Evolutionary conservation across 1,140 invertebrate species (phyloP).

Genomic region (Drosophila bipectinata): DNA sequence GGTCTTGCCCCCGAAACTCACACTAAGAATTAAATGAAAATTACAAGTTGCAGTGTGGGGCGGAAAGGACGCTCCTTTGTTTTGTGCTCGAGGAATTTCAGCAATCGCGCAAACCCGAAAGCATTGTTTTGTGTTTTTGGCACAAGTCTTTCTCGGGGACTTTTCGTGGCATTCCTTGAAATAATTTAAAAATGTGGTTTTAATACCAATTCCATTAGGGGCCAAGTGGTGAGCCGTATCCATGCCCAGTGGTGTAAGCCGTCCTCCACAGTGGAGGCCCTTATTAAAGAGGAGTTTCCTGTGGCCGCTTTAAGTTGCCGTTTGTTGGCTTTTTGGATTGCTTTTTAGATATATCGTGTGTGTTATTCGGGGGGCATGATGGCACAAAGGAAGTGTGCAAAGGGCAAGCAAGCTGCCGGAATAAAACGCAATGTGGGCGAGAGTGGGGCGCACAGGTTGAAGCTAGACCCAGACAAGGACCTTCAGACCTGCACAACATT

Average conservation of each 20-base stretch:
- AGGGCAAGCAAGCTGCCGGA: constrained; percentile 33
- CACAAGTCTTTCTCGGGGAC: constrained; percentile 10
- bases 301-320: constrained; percentile 25
- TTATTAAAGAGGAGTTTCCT: constrained; percentile 33
- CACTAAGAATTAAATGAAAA: constrained; percentile 77
- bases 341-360: constrained; percentile 21
- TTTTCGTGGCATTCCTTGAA: background rate
- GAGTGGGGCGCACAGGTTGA: constrained; percentile 24
- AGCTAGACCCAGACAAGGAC: constrained; percentile 41
- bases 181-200: constrained; percentile 35
- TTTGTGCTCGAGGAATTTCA: constrained; percentile 18
- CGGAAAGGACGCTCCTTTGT: constrained; percentile 30
- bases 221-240: constrained; percentile 18
- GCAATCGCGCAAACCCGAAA: constrained; percentile 15
- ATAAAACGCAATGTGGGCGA: constrained; percentile 32
- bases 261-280: background rate
- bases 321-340: constrained; percentile 43
- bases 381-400: constrained; percentile 40
- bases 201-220: constrained; percentile 33
- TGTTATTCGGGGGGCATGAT: background rate
- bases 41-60: constrained; percentile 65
- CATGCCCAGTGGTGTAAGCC: background rate
- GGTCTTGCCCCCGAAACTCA: constrained; percentile 40
- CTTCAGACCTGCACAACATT: constrained; percentile 41
- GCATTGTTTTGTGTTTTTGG: constrained; percentile 26